Base-by-base conservation (phyloP, 1,140 invertebrate species). In the Monomorium pharaonis region DNA sequence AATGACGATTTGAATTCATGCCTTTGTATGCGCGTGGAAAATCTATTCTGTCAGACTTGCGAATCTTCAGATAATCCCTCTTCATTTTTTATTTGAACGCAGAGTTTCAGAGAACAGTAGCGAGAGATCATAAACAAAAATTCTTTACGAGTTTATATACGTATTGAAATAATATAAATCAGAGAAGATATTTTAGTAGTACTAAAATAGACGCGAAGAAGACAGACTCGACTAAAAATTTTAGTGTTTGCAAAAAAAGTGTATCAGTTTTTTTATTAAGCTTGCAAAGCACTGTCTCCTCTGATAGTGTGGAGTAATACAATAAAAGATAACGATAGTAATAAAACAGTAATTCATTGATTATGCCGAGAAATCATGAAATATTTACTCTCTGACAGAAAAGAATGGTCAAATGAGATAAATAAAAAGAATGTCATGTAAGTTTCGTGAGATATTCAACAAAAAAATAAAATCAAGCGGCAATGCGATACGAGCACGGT, bases 1-100 rank as follows among this genome's bases (percentile, higher is more conserved):
- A 83, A 83, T 74, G 78, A 83, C 37, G 51, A 83, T 83, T 83
- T 83, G 54, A 83, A 83, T 83, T 83, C 69, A 74, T 58, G 24
- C 24, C 14, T 47, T n/a, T 33, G 49, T 72, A 72, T 37, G 78
- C 54, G 62, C 30, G 33, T 10, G 24, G 37, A 81, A 47, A 83
- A 44, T 44, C 4, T 67, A 54, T 56, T 81, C 58, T 33, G 7
- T 44, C 51, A 44, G 24, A 21, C 6, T 24, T 18, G 10, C 27
- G 60, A 80, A 54, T 67, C 44, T 67, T 67, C 10, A n/a, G 6
- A 14, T 16, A 7, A 65, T 27, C 37, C 49, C 18, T 30, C 67
- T 67, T 37, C 24, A 63, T 24, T 30, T 78, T 67, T 37, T 33
- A 63, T 47, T 51, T 24, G 44, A 65, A 60, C 16, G 72, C 7